Percentiles rank a stretch among this genome's conserved stretches.
Evolutionary conservation across 2,797 vertebrate species (phyloP).

Genomic region (Zalophus californianus): DNA sequence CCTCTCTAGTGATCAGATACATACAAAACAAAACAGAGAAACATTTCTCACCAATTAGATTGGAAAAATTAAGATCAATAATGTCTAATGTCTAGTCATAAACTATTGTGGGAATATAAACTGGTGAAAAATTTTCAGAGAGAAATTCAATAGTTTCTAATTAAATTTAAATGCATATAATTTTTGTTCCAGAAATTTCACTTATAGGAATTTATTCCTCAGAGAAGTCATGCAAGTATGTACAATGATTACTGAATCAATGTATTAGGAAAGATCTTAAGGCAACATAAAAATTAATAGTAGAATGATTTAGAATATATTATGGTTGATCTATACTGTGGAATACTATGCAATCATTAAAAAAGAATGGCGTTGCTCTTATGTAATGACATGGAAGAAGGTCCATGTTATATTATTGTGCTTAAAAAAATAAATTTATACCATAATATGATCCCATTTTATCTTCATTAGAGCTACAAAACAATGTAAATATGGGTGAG

Average conservation of each 20-base stretch:
- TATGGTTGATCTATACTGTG: not conserved
- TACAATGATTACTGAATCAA: conserved; percentile 32
- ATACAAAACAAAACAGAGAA: conserved; percentile 55
- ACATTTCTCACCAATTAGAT: conserved; percentile 52
- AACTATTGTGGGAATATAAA: conserved; percentile 66
- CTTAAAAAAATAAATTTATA: not conserved
- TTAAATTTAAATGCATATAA: conserved; percentile 63
- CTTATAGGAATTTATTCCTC: conserved; percentile 38
- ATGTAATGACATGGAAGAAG: not conserved
- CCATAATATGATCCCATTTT: not conserved
- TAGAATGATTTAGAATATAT: not conserved
- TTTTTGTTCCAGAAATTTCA: conserved; percentile 63
- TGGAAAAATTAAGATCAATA: conserved; percentile 62
- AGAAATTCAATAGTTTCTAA: conserved; percentile 64
- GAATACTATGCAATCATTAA: not conserved
- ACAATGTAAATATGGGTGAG: not conserved
- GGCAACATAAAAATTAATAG: conserved; percentile 49
- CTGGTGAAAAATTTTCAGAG: conserved; percentile 49
- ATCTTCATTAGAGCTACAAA: conserved; percentile 26
- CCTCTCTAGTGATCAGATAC: not conserved
- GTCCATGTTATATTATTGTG: not conserved
- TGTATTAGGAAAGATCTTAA: not conserved
- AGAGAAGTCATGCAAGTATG: conserved; percentile 21
- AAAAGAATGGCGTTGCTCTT: not conserved
- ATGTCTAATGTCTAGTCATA: conserved; percentile 59